Evolutionary conservation across 2,888 invertebrate genomes (phyloP), one percentile per base, ranked within the genome.

Genomic region (Phyllotreta striolata): DNA sequence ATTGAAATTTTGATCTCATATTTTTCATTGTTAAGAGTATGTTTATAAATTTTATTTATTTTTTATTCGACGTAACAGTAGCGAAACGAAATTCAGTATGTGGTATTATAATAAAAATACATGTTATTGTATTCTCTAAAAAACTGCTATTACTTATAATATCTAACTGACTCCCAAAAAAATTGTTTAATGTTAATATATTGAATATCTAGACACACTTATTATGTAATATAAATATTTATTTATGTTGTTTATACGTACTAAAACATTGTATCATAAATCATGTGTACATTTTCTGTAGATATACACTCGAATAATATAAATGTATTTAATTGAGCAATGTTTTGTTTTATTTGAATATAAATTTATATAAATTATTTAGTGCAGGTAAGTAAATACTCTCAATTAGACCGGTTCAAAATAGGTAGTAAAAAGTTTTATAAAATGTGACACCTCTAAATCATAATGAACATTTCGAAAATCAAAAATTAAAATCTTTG

Each of bases 251-350:
- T 67, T 67, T 70, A 66, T 70, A 70, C 44, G 52, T 70, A 70
- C 70, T 70, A 69, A 69, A 67, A 70, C 70, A 66, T 70, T 72
- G 72, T 72, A 71, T 67, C 62, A 73, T 73, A 73, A 68, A 64
- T 64, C 68, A 69, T 70, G 66, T 73, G 73, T 73, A 73, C 72
- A 73, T 73, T 73, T 67, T 70, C 66, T 73, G 73, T 73, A 72
- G 72, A 73, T 72, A 73, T 73, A 73, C 66, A 64, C 69, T 61
- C 41, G 66, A 68, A 62, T 69, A 66, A 73, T 52, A 73, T 72
- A 73, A 72, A 71, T 73, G 72, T 73, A 69, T 40, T 66, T 63
- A 58, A 68, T 38, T 38, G 6, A 52, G 8, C 44, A 10, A 10
- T 3, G 39, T 49, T 49, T 49, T 14, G 38, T 52, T 52, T 52